These are phyloP conservation scores for Dolichoris vasculosae DNA, from an alignment of 1,140 invertebrate species.

Conservation along the genomic window DNA sequence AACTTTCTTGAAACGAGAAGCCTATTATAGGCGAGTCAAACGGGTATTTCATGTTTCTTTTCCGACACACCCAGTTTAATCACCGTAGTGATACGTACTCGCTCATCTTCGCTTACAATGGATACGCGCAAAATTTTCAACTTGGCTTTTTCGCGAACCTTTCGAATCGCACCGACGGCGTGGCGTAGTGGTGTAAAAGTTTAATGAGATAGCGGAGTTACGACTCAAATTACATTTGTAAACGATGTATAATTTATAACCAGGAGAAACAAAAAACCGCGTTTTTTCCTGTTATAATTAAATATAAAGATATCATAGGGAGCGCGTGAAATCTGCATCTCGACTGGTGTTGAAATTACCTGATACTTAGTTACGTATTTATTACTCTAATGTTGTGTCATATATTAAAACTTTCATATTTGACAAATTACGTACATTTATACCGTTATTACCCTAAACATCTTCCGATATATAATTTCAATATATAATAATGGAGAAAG, in stretches of 20 bases:
- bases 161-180: not conserved
- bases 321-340: not conserved
- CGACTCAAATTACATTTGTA: slow-evolving; percentile 18
- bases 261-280: not conserved
- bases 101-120: not conserved
- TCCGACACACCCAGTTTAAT: slow-evolving; percentile 48
- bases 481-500: slow-evolving; percentile 7
- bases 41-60: slow-evolving; percentile 46
- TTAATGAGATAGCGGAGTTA: slow-evolving; percentile 11
- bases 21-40: slow-evolving; percentile 37
- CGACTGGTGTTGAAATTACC: slow-evolving; percentile 14
- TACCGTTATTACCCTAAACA: slow-evolving; percentile 13
- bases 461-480: slow-evolving; percentile 23
- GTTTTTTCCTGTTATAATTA: slow-evolving; percentile 20
- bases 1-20: slow-evolving; percentile 3
- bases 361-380: slow-evolving; percentile 19
- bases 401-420: slow-evolving; percentile 2
- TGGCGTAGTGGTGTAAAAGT: not conserved
- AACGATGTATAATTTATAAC: slow-evolving; percentile 15
- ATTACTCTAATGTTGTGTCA: not conserved
- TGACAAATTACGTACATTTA: slow-evolving; percentile 14
- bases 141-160: not conserved
- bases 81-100: slow-evolving; percentile 9
- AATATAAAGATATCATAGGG: slow-evolving; percentile 17
- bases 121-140: slow-evolving; percentile 21